Base-by-base conservation (phyloP, 2,797 vertebrate genomes). In the Falco novaeseelandiae region DNA sequence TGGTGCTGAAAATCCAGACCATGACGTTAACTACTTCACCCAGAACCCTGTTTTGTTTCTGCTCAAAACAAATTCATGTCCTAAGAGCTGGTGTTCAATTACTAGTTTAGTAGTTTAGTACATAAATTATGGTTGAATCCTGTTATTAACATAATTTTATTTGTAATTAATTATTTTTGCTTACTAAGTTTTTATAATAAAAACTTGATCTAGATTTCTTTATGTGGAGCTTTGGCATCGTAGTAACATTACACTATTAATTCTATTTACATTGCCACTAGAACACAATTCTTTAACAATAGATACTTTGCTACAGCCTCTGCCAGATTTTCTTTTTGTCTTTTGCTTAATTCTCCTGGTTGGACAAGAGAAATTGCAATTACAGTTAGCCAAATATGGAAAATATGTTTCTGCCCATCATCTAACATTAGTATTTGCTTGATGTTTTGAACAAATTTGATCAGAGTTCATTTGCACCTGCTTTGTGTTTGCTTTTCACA, bases 401-500 rank as follows among this genome's bases (percentile, higher is more conserved):
- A 86, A 93, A 83, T 63, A 83, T 9, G 2, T 78, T 73, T 89
- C 27, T 66, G 40, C 57, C 58, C 66, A 55, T 80, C 32, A 71
- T 71, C 83, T 87, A 92, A 83, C 59, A 80, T 67, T 26, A 69
- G 66, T 62, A 66, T 87, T 90, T 92, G 49, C 59, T 71, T 85
- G 63, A 89, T 92, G 84, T 95, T 95, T 94, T 89, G 54, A 90
- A 66, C 38, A 83, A 90, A 94, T 80, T 83, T 91, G 58, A 76
- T 93, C 83, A 81, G 52, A 65, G 51, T 83, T 87, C 74, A 87
- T 94, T 91, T 94, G 82, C 62, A 90, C 72, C 90, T 83, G 89
- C 80, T 91, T 90, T 71, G 49, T 92, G 74, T 95, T 97, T 97
- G 80, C 78, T 63, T 92, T 78, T 65, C 49, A 58, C 89, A 90